A percentile compares a stretch with the other conserved stretches of the same genome.
phyloP scores from a whole-genome alignment of 2,888 invertebrate species.

The Gastrophysa polygoni region DNA sequence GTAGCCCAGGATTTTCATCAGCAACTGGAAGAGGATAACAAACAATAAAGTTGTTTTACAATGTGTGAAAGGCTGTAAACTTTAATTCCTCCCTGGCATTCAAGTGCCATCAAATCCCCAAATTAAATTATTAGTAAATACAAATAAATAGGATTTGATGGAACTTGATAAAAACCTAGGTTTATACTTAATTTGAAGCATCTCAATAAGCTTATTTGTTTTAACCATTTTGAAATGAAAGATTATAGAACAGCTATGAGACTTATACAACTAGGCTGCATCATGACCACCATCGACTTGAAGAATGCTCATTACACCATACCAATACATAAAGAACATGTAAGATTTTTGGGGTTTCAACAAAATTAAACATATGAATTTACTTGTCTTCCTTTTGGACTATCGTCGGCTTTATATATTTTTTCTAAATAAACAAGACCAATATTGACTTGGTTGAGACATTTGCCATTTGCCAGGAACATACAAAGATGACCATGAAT shows the following conservation, averaged over 20 bases:
- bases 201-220: too few relatives aligned
- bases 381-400: constrained; percentile 13
- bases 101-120: background rate
- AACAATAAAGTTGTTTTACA: background rate
- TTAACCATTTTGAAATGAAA: constrained; percentile 1
- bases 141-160: background rate
- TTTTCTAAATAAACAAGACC: constrained; percentile 14
- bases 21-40: background rate
- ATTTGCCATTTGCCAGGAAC: background rate
- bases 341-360: background rate
- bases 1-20: too few relatives aligned
- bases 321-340: constrained; percentile 3
- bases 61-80: background rate
- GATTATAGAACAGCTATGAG: background rate
- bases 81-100: background rate
- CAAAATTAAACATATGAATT: constrained; percentile 11
- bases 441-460: background rate
- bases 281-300: background rate
- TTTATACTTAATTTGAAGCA: background rate
- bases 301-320: constrained; percentile 12
- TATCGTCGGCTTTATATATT: constrained; percentile 1
- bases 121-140: background rate
- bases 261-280: background rate
- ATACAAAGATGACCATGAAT: background rate
- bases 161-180: background rate